Conservation (phyloP, 2,888 invertebrate species). For the Mantis religiosa region DNA sequence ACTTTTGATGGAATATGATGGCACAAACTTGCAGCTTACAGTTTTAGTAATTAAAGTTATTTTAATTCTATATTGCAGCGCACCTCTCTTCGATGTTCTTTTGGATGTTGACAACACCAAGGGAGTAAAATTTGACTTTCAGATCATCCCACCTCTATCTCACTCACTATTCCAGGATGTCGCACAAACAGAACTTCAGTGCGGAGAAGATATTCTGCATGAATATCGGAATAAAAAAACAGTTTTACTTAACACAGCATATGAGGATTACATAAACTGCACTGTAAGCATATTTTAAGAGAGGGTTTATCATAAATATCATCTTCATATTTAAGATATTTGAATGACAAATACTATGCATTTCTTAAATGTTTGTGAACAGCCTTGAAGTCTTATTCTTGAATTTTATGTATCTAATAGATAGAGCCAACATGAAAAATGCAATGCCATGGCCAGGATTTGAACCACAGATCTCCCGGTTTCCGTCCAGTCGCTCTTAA, state of each 20-base stretch:
- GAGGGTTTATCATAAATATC: no score
- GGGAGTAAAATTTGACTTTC: neutral
- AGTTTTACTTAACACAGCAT: neutral
- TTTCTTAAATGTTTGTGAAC: no score
- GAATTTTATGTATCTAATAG: no score
- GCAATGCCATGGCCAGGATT: no score
- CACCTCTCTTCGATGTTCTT: constrained; percentile 38
- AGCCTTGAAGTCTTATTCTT: no score
- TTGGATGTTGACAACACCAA: constrained; percentile 35
- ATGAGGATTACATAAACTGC: neutral
- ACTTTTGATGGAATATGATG: neutral
- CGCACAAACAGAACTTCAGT: neutral
- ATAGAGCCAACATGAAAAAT: no score
- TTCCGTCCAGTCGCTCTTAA: no score
- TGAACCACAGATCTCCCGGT: no score
- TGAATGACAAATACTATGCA: no score
- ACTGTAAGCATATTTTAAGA: neutral
- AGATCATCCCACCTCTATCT: neutral
- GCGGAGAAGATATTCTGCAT: neutral
- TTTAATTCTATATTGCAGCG: constrained; percentile 31
- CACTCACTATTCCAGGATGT: neutral
- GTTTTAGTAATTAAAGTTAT: neutral
- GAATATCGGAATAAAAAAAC: neutral
- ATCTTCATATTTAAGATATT: no score
- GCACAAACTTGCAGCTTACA: neutral